Base-by-base conservation (phyloP, 1,140 invertebrate species). In the Drosophila guanche region DNA sequence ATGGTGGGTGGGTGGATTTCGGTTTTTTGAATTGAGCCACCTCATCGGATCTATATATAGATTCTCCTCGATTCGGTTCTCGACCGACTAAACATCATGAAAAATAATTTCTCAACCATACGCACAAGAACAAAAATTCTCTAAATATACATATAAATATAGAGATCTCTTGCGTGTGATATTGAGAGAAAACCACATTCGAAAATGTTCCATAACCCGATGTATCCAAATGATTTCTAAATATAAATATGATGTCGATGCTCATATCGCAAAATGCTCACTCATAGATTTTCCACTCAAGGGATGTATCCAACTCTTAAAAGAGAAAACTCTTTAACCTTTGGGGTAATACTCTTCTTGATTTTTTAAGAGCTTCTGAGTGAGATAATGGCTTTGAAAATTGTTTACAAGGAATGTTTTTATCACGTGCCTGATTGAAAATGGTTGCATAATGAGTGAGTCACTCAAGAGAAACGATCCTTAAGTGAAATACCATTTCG, bases 231-330 rank as follows among this genome's bases (percentile, higher is more conserved):
- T 63, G 60, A 67, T 88, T 61, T 88, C 83, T 88, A 88, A 88
- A 88, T 88, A 88, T 88, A 88, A 88, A 88, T 89, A 88, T 88
- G 84, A 88, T 84, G 79, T 62, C 74, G 66, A 75, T 65, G 58
- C 52, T 45, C 41, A 65, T 56, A 55, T 53, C 61, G 57, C 8
- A 37, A 40, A 75, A 81, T 81, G 67, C 66, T 62, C 23, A 37
- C 47, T 51, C 48, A n/a, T 37, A 33, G 41, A 42, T 42, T 40
- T 70, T 75, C 54, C 50, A 59, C 63, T 81, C 68, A 77, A 88
- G 73, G 69, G 67, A 52, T 7, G 0, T n/a, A 25, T 37, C 10
- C 10, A 12, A 37, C 10, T 4, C 10, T 20, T 25, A 69, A 69
- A 43, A 68, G 65, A 40, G 46, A 3, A 8, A 5, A 3, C 0